Evolutionary conservation across 2,888 invertebrate species (phyloP), one percentile per base, ranked within the genome.

Genomic region (Epinotia demarniana): DNA sequence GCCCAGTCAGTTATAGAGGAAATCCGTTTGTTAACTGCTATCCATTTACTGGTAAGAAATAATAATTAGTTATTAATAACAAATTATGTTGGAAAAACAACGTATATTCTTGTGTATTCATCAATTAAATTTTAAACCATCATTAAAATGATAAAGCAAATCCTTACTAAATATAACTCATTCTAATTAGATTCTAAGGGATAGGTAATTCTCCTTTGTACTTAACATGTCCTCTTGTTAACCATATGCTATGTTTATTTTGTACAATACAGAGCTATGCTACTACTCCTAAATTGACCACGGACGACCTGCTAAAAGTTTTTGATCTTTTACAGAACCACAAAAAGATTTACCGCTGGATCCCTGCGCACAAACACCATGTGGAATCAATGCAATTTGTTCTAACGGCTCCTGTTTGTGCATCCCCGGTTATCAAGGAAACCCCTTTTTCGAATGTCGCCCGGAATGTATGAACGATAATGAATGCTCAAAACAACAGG

Each of bases 381-480:
- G 96, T 88, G 96, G 96, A 80, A 94, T 95, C 18, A 96, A 96
- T 82, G 93, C 96, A 61, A 85, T 92, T 80, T 96, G 96, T 82
- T 86, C 90, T 74, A 94, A 95, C 81, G 95, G 95, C 72, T 88
- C 94, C n/a, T 96, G 96, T 83, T 94, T 94, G 6, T 96, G 96
- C 84, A 89, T 95, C 72, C 88, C 94, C 69, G 96, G 95, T 81
- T 96, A 95, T 82, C 93, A 95, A 78, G 96, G 96, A 77, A 96
- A 96, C 87, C 96, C 97, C 33, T 92, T 93, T 73, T 90, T 95
- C 78, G 96, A 96, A 84, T 97, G 97, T 87, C 95, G 96, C 69
- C 97, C 97, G 2, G 97, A 97, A 90, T 97, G 97, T 86, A 95
- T 95, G 61, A 95, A 94, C 78, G 96, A 96, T 85, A 94, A 96